Percentiles rank a stretch among this genome's conserved stretches.
phyloP scores from a whole-genome alignment of 2,888 invertebrate species.

The Baccha elongata region DNA sequence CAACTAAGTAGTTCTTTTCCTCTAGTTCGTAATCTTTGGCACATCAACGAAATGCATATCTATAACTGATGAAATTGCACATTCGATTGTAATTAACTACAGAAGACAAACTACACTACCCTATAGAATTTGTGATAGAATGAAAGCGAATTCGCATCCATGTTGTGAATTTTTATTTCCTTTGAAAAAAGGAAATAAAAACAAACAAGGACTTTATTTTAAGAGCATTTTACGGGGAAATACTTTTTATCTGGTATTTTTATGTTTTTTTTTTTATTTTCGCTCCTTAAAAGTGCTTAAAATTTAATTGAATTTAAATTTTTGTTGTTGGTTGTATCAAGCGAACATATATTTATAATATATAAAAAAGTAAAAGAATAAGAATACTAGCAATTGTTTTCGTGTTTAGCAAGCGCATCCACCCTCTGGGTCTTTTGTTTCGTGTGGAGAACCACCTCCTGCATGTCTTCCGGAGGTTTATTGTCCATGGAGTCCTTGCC shows the following conservation, averaged over 20 bases:
- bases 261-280: slow-evolving; percentile 41
- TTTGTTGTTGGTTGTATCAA: slow-evolving; percentile 52
- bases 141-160: too few relatives aligned
- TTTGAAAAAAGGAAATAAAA: background rate
- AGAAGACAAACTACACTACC: too few relatives aligned
- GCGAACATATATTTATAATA: slow-evolving; percentile 57
- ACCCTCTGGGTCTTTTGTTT: slow-evolving; percentile 95
- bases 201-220: slow-evolving; percentile 27
- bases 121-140: too few relatives aligned
- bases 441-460: slow-evolving; percentile 98
- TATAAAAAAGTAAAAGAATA: slow-evolving; percentile 71
- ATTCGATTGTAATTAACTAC: too few relatives aligned
- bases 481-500: slow-evolving; percentile 99
- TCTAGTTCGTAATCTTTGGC: too few relatives aligned
- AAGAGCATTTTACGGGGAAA: slow-evolving; percentile 52
- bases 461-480: slow-evolving; percentile 98
- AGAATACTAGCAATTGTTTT: slow-evolving; percentile 58
- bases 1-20: too few relatives aligned
- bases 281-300: slow-evolving; percentile 70
- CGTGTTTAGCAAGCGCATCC: slow-evolving; percentile 93
- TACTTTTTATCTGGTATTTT: slow-evolving; percentile 43
- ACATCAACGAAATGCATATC: too few relatives aligned
- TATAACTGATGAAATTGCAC: too few relatives aligned
- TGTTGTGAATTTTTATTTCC: too few relatives aligned
- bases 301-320: slow-evolving; percentile 70